These are phyloP conservation scores for Papilio polytes DNA, from an alignment of 1,140 invertebrate species.

Conservation along the genomic window DNA sequence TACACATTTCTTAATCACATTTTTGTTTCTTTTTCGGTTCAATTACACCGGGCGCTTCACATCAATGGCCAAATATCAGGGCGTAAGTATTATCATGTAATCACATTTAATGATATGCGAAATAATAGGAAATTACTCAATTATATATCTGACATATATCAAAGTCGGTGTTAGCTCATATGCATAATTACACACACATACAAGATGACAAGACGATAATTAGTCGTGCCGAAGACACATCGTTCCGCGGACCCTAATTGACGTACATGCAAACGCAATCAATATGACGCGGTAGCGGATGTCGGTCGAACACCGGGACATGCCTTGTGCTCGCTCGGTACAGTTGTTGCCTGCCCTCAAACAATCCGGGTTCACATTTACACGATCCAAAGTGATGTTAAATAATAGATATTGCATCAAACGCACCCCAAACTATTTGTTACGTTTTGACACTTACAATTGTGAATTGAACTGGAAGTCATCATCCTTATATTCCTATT, in stretches of 20 bases:
- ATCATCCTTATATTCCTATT: background rate
- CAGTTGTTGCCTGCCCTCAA: slow-evolving; percentile 33
- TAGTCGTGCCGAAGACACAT: slow-evolving; percentile 76
- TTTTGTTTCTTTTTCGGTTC: background rate
- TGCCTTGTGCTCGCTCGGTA: slow-evolving; percentile 32
- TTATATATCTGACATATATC: slow-evolving; percentile 54
- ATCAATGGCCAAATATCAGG: slow-evolving; percentile 46
- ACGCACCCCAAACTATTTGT: background rate
- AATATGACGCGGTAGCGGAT: slow-evolving; percentile 70
- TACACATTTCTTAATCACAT: background rate
- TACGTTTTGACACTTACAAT: slow-evolving; percentile 6
- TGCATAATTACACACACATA: slow-evolving; percentile 61
- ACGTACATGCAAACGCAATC: slow-evolving; percentile 81
- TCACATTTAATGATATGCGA: slow-evolving; percentile 29
- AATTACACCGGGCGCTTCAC: background rate
- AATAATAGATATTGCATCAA: slow-evolving; percentile 29
- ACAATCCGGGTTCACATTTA: slow-evolving; percentile 28
- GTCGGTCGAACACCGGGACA: slow-evolving; percentile 56
- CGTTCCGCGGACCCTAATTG: slow-evolving; percentile 77
- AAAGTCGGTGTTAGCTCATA: slow-evolving; percentile 61
- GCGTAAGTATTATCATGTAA: slow-evolving; percentile 58
- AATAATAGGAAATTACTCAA: slow-evolving; percentile 46
- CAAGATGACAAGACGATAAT: slow-evolving; percentile 74
- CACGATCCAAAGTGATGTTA: slow-evolving; percentile 20
- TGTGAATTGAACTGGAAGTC: background rate